Evolutionary conservation across 2,888 invertebrate species (phyloP), one percentile per base, ranked within the genome.

Genomic region (Stratiomys singularior): DNA sequence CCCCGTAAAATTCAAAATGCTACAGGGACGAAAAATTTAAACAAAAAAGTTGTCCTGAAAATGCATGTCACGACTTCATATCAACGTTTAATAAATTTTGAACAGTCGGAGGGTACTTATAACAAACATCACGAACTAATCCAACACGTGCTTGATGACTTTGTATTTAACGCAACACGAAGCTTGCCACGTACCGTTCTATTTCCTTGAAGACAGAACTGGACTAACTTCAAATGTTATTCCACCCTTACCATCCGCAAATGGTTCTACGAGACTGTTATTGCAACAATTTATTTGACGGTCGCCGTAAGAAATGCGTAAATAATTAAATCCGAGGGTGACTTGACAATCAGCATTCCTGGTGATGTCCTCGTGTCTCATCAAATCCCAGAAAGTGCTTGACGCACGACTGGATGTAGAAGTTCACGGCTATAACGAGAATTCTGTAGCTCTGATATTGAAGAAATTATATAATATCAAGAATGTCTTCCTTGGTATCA

Each of bases 231-330:
- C 13, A 18, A 66, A 47, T 69, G 21, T 27, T 21, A 30, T 44
- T 30, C 44, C 18, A 66, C 66, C 66, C 66, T 44, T 18, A 30
- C 7, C 30, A 37, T 37, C 66, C 74, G 64, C 64, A 66, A 66
- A 66, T 28, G 64, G 18, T n/a, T 18, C 15, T 30, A 66, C 47
- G 46, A 11, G 69, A 71, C 30, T 52, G 74, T 74, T 77, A 79
- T 79, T 79, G 79, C 79, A 79, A 79, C 79, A 79, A 79, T 79
- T 77, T 79, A 79, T 79, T 77, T 71, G 58, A 63, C 37, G 74
- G 27, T 58, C 60, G 44, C 72, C 21, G 37, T 52, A 58, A 77
- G 78, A 69, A 60, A 79, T 74, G 77, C 79, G 79, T 79, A 77
- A 79, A 79, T 79, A 79, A 79, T 79, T 77, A 79, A 79, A 79